Conservation (phyloP, 2,113 vertebrate genomes). For the Lepus americanus region DNA sequence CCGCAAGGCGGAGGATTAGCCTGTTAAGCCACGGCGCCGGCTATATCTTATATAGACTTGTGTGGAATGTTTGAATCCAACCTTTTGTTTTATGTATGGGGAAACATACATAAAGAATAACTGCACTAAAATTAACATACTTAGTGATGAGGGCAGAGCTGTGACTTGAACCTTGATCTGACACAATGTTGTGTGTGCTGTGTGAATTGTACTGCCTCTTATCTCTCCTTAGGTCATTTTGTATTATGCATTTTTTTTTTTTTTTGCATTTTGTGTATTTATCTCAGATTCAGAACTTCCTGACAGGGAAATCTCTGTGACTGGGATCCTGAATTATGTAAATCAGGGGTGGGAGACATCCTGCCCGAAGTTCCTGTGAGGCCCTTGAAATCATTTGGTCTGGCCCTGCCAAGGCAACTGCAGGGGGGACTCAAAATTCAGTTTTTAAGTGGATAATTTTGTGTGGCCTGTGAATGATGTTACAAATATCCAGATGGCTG, state of each 20-base stretch:
- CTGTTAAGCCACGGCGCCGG: no score
- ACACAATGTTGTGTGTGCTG: background rate
- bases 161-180: constrained; percentile 9
- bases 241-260: constrained; percentile 40
- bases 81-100: background rate
- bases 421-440: no score
- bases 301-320: constrained; percentile 1
- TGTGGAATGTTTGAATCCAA: constrained; percentile 19
- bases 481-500: no score
- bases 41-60: background rate
- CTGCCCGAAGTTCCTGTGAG: no score
- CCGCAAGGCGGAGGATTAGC: no score
- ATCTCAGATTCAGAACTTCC: background rate
- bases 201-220: background rate
- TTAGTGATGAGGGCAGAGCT: background rate
- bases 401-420: no score
- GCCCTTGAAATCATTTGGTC: no score
- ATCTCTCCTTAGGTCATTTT: background rate
- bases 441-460: no score
- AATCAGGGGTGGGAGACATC: no score
- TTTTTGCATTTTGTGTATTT: constrained; percentile 54
- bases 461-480: no score
- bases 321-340: background rate
- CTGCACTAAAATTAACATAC: background rate
- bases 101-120: constrained; percentile 20